A percentile compares a stretch with the other conserved stretches of the same genome.
Conservation (phyloP, 2,113 vertebrate genomes). For the Siniperca knerii region DNA sequence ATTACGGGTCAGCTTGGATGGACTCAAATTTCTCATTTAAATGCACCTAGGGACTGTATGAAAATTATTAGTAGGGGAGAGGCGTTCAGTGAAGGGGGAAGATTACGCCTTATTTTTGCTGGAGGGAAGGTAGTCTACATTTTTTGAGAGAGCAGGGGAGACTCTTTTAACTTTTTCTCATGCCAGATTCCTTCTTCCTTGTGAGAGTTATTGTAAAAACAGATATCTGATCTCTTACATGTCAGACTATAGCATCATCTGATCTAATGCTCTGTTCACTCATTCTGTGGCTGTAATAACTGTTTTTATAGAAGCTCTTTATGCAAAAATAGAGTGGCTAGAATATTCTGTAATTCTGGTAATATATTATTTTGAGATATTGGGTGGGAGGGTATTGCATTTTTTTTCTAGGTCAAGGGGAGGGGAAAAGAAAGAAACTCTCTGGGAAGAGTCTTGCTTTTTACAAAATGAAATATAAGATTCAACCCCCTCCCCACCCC, state of each 20-base stretch:
- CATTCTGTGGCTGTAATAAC: background rate
- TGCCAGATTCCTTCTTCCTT: background rate
- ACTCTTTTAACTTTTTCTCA: background rate
- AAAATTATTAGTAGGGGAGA: constrained; percentile 1
- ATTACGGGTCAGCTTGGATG: constrained; percentile 11
- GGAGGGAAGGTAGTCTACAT: background rate
- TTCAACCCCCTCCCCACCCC: background rate
- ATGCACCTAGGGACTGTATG: constrained; percentile 10
- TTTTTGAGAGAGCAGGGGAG: background rate
- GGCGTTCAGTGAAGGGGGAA: background rate
- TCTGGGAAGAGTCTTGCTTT: background rate
- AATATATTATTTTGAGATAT: background rate
- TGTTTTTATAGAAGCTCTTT: background rate
- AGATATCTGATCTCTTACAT: background rate
- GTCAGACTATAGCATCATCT: background rate
- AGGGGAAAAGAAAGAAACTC: too few relatives aligned
- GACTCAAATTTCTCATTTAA: constrained; percentile 49
- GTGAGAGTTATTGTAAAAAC: background rate
- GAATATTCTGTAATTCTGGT: background rate
- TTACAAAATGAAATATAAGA: background rate
- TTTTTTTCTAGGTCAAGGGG: too few relatives aligned
- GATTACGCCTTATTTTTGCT: background rate
- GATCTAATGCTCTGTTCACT: background rate
- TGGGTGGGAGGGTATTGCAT: too few relatives aligned
- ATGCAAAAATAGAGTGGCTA: background rate